Base-by-base conservation (phyloP, 2,113 vertebrate species). In the Corythoichthys haematopterus region DNA sequence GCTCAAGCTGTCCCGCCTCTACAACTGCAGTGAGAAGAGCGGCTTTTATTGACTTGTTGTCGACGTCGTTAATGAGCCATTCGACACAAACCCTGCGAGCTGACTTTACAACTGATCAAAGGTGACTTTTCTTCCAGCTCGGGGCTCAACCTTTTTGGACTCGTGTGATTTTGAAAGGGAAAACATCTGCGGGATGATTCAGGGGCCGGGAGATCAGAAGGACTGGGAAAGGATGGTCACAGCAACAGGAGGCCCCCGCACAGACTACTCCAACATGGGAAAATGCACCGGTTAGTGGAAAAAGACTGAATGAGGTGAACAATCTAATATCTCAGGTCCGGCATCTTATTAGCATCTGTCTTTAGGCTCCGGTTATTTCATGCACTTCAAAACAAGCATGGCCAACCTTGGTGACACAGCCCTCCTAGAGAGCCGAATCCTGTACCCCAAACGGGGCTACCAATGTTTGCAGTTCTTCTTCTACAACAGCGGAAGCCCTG, bases 401-500 rank as follows among this genome's bases (percentile, higher is more conserved):
- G 91, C 82, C 16, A 82, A 1, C 3, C 46, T 3, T 2, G 89
- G 88, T 43, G 84, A 72, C 53, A 85, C 35, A 0, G 94, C 94
- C 5, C 0, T 79, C 37, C 85, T 98, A 76, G 94, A 98, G 86
- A 96, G 93, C 78, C 85, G 95, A 50, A 65, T 86, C 3, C 71
- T 97, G 6, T 96, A 96, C 75, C 95, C 95, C 4, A 95, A 91
- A 69, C 90, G 94, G 84, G 85, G 80, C 6, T 94, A 88, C 68
- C 96, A 98, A 74, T 99, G 97, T 80, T 78, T 99, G 83, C 91
- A 98, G 74, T 98, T 99, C 88, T 99, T 94, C 85, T 89, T 92
- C 66, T 94, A 94, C 69, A 92, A 93, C 86, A 95, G 90, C 0
- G 93, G 92, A 14, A 80, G 76, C 0, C 33, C 80, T 73, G 80